Base-by-base conservation (phyloP, 1,140 invertebrate genomes). In the Trialeurodes vaporariorum region DNA sequence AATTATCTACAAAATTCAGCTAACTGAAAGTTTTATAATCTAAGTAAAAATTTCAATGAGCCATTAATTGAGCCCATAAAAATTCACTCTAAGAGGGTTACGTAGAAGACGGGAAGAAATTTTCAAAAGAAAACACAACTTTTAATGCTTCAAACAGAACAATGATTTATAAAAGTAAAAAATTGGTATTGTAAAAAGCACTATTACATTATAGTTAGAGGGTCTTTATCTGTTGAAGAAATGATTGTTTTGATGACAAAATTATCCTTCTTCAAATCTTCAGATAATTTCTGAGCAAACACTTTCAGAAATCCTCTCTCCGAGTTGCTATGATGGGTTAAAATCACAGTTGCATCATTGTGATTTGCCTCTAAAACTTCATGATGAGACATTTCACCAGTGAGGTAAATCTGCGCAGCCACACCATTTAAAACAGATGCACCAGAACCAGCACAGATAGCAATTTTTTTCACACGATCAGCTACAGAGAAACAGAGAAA, bases 361-460 rank as follows among this genome's bases (percentile, higher is more conserved):
- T 94, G 90, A 23, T 85, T 83, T 0, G 89, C 90, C 74, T 98
- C 91, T n/a, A 98, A 79, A 0, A 98, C 77, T 66, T 97, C 94
- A 76, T 98, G 96, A 79, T 98, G 96, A 2, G 89, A 84, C 94
- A 98, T 97, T 82, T 98, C 96, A 22, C 96, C 86, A 5, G 94
- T 97, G 1, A 98, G 76, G 72, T 89, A 92, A 0, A 98, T 77
- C 80, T 96, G 93, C 12, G 88, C 90, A 26, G 77, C 67, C 0
- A 87, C 79, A 24, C 83, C 84, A 70, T 84, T 85, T 1, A 98
- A 78, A 21, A 95, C 80, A 1, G 88, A 88, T 11, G 80, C 78
- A 11, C 96, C 95, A 5, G 94, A 92, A 0, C 96, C 96, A 61
- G 93, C 93, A 79, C 95, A 97, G 0, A 96, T 77, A 9, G 91